Percentiles rank a stretch among this genome's conserved stretches.
phyloP scores from a whole-genome alignment of 2,797 vertebrate genomes.

The Megalops cyprinoides region DNA sequence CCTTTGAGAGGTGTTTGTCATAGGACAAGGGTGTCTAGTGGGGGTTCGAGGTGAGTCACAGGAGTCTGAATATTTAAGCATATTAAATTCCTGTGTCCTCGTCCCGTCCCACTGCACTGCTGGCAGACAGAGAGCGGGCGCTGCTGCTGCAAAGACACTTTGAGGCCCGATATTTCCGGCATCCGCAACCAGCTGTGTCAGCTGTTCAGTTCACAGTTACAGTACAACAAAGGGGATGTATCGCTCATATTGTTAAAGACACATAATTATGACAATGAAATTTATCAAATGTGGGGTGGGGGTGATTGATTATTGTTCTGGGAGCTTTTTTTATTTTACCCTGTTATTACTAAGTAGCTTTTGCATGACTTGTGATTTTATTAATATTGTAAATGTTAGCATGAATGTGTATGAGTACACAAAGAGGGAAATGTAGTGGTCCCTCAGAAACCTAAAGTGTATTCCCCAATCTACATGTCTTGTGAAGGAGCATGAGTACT shows the following conservation, averaged over 20 bases:
- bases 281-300: slow-evolving; percentile 1
- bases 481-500: background rate
- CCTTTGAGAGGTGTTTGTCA: background rate
- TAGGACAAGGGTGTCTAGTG: background rate
- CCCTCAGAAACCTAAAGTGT: background rate
- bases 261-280: background rate
- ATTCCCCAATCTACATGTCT: background rate
- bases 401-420: slow-evolving; percentile 74
- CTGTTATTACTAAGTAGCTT: slow-evolving; percentile 34
- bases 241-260: background rate
- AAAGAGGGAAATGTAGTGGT: background rate
- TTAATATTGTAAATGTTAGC: slow-evolving; percentile 71
- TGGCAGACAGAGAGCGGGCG: too few relatives aligned
- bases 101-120: background rate
- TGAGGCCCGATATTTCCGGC: background rate
- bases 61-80: background rate
- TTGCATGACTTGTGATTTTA: slow-evolving; percentile 52
- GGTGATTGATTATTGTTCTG: slow-evolving; percentile 26
- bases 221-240: background rate
- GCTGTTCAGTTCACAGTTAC: slow-evolving; percentile 16
- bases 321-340: background rate
- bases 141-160: background rate
- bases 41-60: background rate
- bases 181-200: background rate
- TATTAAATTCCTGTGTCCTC: background rate